phyloP scores from a whole-genome alignment of 2,888 invertebrate genomes.

The Trichopoda pennipes region DNA sequence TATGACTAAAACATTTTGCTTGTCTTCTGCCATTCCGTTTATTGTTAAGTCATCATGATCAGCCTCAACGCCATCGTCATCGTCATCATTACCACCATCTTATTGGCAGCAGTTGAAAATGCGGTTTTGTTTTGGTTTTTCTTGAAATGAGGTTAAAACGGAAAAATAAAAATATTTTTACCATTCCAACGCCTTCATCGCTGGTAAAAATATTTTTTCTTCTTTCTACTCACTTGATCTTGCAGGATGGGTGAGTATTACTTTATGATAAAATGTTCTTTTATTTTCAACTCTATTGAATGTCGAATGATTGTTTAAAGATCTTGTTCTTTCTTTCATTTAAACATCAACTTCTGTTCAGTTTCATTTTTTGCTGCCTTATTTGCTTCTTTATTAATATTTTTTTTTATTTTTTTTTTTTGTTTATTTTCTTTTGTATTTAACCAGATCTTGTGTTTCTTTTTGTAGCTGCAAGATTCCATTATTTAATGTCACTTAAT shows the following conservation, averaged over 20 bases:
- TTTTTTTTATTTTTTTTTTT: too few relatives aligned
- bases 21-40: constrained; percentile 25
- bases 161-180: constrained; percentile 19
- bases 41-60: constrained; percentile 48
- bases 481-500: constrained; percentile 59
- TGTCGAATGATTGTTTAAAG: constrained; percentile 1
- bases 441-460: constrained; percentile 22
- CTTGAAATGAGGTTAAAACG: constrained; percentile 23
- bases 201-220: constrained; percentile 34
- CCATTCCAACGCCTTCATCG: constrained; percentile 33
- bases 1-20: neutral
- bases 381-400: neutral
- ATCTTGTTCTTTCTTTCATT: constrained; percentile 1
- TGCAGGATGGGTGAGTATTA: neutral
- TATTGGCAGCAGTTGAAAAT: constrained; percentile 26
- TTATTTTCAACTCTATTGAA: neutral
- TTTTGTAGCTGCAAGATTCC: neutral
- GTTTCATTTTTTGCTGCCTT: neutral
- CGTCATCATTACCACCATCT: constrained; percentile 43
- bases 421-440: constrained; percentile 1
- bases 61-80: constrained; percentile 19
- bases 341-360: constrained; percentile 15
- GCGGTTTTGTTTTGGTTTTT: constrained; percentile 34
- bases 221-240: neutral
- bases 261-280: neutral